Conservation (phyloP, 2,797 vertebrate genomes). For the Neomorphus geoffroyi region DNA sequence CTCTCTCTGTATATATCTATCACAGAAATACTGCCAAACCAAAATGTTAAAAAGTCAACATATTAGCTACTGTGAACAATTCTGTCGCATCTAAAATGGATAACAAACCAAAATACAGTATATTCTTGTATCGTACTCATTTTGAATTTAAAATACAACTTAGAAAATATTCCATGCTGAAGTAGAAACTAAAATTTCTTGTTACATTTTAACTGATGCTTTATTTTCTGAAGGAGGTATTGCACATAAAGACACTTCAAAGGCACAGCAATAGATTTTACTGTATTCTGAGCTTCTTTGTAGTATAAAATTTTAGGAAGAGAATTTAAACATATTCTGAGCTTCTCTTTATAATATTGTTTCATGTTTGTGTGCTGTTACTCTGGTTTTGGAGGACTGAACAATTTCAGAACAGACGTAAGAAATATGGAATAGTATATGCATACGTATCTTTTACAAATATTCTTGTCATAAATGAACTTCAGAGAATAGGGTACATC, state of each 20-base stretch:
- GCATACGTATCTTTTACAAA: neutral
- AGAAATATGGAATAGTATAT: neutral
- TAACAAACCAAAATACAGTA: neutral
- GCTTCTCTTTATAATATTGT: neutral
- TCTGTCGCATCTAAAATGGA: neutral
- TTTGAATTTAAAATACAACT: neutral
- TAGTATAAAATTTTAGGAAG: neutral
- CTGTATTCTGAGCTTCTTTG: neutral
- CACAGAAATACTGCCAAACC: neutral
- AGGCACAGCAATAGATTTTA: neutral
- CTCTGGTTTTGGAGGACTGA: neutral
- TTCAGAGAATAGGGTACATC: neutral
- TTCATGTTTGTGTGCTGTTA: neutral
- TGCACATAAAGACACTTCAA: neutral
- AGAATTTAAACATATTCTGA: neutral
- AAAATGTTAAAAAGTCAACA: neutral
- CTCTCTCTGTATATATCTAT: neutral
- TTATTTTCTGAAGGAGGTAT: neutral
- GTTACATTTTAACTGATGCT: neutral
- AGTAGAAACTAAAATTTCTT: neutral
- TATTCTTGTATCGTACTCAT: neutral
- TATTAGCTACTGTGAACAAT: neutral
- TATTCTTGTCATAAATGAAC: neutral
- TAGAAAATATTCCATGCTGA: neutral
- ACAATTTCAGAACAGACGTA: neutral